Evolutionary conservation across 2,888 invertebrate species (phyloP), one percentile per base, ranked within the genome.

Genomic region (Drepanosiphum platanoidis): DNA sequence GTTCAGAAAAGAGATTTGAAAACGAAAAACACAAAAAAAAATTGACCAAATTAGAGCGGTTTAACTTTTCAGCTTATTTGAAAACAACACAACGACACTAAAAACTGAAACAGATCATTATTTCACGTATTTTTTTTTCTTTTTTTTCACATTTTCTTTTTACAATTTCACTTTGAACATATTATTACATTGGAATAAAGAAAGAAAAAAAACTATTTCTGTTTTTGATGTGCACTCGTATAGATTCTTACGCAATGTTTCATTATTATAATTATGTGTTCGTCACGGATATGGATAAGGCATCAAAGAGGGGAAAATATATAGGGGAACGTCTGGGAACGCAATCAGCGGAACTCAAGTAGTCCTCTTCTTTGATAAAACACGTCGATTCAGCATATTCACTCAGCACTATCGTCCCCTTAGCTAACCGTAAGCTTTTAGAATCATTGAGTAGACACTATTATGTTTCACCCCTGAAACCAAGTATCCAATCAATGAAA

Each of bases 291-390:
- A 27, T 46, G 66, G n/a, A 46, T 39, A 66, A 68, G n/a, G 79
- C n/a, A 79, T 79, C 66, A 68, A 79, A 68, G n/a, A 42, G 46
- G 13, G 66, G 32, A 34, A n/a, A 32, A 68, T 79, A 18, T 79
- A 30, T 30, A 72, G 72, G 32, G 81, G 11, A 58, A 34, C 61
- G 64, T 72, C 72, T 82, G 72, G n/a, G 18, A 64, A 82, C 61
- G 42, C 82, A 82, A 82, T 82, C 42, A 74, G 82, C 72, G 64
- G 30, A 61, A 72, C 64, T 82, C 82, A 72, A 82, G 82, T 74
- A 64, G 72, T 72, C 8, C 82, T 74, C 64, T 39, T 72, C 64
- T 74, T 82, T 72, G 64, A 82, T 61, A 82, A 61, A 82, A 75
- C 46, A 66, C 30, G 72, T 39, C 72, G 82, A 74, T 82, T 82